Conservation (phyloP, 2,113 vertebrate species). For the Copsychus sechellarum region DNA sequence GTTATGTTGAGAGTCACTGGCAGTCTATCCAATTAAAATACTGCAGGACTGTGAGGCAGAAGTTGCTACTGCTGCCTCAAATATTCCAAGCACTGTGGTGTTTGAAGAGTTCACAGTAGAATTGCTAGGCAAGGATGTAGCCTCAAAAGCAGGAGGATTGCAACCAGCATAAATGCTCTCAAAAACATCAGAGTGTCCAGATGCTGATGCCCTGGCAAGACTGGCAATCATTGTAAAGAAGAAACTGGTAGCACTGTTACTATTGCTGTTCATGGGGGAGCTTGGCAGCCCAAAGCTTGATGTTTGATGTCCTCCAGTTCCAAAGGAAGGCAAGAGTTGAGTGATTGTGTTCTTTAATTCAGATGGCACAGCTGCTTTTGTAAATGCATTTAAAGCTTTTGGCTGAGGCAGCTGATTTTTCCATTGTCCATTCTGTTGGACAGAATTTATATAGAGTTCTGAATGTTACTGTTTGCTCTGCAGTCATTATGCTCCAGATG, state of each 20-base stretch:
- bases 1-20: not conserved
- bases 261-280: slow-evolving; percentile 61
- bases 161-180: slow-evolving; percentile 13
- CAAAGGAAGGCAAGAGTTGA: slow-evolving; percentile 55
- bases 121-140: not conserved
- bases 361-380: slow-evolving; percentile 75
- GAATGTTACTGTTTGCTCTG: slow-evolving; percentile 77
- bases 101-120: slow-evolving; percentile 2
- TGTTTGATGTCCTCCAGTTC: slow-evolving; percentile 64
- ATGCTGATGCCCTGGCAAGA: slow-evolving; percentile 15
- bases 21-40: slow-evolving; percentile 33
- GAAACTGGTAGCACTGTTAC: slow-evolving; percentile 57
- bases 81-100: not conserved
- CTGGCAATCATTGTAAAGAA: slow-evolving; percentile 73
- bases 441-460: slow-evolving; percentile 77
- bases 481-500: slow-evolving; percentile 82
- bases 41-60: not conserved
- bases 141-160: slow-evolving; percentile 35
- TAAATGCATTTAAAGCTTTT: slow-evolving; percentile 74
- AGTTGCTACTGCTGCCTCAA: not conserved
- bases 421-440: slow-evolving; percentile 80
- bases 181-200: slow-evolving; percentile 52
- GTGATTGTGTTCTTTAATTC: slow-evolving; percentile 72
- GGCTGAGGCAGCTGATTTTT: slow-evolving; percentile 80
- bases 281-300: slow-evolving; percentile 75